Conservation (phyloP, 2,888 invertebrate genomes). For the Acanthosoma haemorrhoidale region DNA sequence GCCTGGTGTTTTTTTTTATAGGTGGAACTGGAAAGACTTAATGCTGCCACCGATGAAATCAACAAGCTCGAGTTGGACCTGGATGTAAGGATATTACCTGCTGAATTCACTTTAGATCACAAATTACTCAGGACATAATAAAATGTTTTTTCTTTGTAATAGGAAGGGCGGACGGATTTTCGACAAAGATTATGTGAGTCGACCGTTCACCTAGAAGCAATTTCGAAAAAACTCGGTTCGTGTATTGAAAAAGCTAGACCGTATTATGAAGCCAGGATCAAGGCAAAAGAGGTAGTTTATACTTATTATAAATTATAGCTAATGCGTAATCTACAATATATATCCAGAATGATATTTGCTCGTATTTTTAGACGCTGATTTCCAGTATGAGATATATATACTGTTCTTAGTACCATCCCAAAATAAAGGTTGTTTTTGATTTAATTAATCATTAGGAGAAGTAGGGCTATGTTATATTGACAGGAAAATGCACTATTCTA, state of each 20-base stretch:
- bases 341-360: no score
- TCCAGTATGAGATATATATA: no score
- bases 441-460: no score
- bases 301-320: no score
- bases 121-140: background rate
- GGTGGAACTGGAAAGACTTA: slow-evolving; percentile 83
- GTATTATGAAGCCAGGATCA: slow-evolving; percentile 82
- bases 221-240: slow-evolving; percentile 74
- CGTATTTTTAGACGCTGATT: no score
- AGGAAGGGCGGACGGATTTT: slow-evolving; percentile 78
- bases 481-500: no score
- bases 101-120: background rate
- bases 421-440: no score
- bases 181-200: slow-evolving; percentile 76
- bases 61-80: slow-evolving; percentile 84
- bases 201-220: slow-evolving; percentile 70
- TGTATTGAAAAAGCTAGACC: slow-evolving; percentile 83
- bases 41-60: slow-evolving; percentile 87
- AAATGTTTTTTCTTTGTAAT: slow-evolving; percentile 17
- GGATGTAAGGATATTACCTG: slow-evolving; percentile 59
- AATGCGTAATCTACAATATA: no score
- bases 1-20: slow-evolving; percentile 47
- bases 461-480: no score
- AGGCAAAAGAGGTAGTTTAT: slow-evolving; percentile 64
- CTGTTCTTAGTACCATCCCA: no score